Percentiles rank a stretch among this genome's conserved stretches.
These are phyloP conservation scores for Adela reaumurella DNA, from an alignment of 2,888 invertebrate species.

Conservation along the genomic window DNA sequence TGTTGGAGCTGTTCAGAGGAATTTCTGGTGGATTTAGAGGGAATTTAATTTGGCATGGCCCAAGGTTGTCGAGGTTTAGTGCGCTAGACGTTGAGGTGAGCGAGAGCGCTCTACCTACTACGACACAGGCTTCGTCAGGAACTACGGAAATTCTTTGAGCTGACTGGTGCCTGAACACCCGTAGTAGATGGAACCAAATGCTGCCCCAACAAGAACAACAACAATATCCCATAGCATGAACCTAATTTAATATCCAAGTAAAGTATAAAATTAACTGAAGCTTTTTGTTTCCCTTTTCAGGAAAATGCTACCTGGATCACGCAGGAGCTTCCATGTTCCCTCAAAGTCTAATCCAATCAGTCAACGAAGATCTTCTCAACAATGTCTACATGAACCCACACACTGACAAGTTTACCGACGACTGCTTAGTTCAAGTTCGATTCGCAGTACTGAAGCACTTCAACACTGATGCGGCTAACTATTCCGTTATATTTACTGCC, in stretches of 20 bases:
- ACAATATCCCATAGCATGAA: no score
- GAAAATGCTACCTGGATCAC: slow-evolving; percentile 81
- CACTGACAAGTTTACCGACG: slow-evolving; percentile 76
- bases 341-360: slow-evolving; percentile 64
- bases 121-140: no score
- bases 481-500: slow-evolving; percentile 88
- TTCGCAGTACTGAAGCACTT: slow-evolving; percentile 82
- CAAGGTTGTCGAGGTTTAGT: no score
- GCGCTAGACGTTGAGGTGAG: no score
- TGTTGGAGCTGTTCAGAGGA: no score
- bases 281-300: slow-evolving; percentile 31
- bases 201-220: no score
- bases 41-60: no score
- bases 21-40: no score
- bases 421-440: slow-evolving; percentile 80
- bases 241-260: slow-evolving; percentile 2
- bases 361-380: slow-evolving; percentile 62
- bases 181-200: no score
- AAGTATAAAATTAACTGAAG: neutral
- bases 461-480: slow-evolving; percentile 73
- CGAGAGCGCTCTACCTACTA: no score
- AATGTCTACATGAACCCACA: slow-evolving; percentile 91
- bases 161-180: no score
- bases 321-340: slow-evolving; percentile 84
- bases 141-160: no score